Base-by-base conservation (phyloP, 2,888 invertebrate species). In the Cyrtodaria siliqua region DNA sequence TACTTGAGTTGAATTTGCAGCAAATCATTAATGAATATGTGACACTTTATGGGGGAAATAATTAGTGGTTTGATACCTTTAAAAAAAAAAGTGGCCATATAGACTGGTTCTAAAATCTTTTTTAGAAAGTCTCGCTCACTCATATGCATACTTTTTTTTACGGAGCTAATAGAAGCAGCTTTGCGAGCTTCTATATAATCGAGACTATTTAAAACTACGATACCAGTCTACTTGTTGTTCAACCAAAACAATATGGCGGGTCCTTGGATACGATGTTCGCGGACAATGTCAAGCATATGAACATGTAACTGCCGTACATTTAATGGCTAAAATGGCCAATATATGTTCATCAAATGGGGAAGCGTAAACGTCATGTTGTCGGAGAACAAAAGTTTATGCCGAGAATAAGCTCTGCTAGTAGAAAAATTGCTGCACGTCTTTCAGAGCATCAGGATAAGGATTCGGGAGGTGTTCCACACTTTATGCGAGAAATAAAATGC, bases 181-280 rank as follows among this genome's bases (percentile, higher is more conserved):
- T n/a, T n/a, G n/a, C n/a, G n/a, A n/a, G n/a, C n/a, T n/a, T n/a
- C n/a, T n/a, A n/a, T n/a, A n/a, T n/a, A n/a, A n/a, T n/a, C n/a
- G n/a, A n/a, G n/a, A n/a, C n/a, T n/a, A n/a, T n/a, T n/a, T n/a
- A n/a, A 33, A 33, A 8, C 33, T 12, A 33, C 6, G 33, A 4
- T 8, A 33, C 33, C 33, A 33, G 33, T 8, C 33, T 12, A 33
- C 6, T 33, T 33, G 33, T 33, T 33, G 4, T 12, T 12, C 33
- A 4, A 33, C 12, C 33, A 73, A n/a, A 82, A 81, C 83, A 89
- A 86, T 69, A 87, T 87, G 89, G 87, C 87, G 76, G 77, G 79
- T 83, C 87, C 86, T 83, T 87, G 82, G 86, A 75, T 79, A 87
- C 87, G 84, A 79, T 76, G 76, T 76, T 79, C 74, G 77, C 77